phyloP scores from a whole-genome alignment of 2,113 vertebrate genomes.

The Trichomycterus rosablanca region DNA sequence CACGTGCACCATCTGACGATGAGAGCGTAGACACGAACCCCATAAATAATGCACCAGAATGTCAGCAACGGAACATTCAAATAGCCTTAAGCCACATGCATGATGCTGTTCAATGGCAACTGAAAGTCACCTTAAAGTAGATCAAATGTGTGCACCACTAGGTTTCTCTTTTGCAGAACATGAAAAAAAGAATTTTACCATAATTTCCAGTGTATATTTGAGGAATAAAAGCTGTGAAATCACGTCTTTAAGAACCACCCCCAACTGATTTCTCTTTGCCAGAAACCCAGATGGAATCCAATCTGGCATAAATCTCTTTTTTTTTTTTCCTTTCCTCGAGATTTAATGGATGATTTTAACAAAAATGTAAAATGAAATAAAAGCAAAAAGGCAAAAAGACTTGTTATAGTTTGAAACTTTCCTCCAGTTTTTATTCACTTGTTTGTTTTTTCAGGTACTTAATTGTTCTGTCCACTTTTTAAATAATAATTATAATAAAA shows the following conservation, averaged over 20 bases:
- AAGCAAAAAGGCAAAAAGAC: too few species aligned
- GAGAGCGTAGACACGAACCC: conserved; percentile 55
- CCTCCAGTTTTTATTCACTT: too few species aligned
- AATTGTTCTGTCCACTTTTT: too few species aligned
- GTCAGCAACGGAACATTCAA: conserved; percentile 52
- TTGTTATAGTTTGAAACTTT: too few species aligned
- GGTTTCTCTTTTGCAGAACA: conserved; percentile 11
- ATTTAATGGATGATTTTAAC: conserved; percentile 9
- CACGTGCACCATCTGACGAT: conserved; percentile 30
- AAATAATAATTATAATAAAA: too few species aligned
- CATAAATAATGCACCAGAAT: conserved; percentile 60
- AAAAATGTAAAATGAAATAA: too few species aligned
- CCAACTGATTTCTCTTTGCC: not conserved
- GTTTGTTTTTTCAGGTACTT: too few species aligned
- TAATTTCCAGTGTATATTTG: conserved; percentile 3
- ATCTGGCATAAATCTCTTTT: conserved; percentile 22
- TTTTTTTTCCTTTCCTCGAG: not conserved
- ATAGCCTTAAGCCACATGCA: conserved; percentile 46
- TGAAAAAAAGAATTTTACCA: not conserved
- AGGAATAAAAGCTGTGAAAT: conserved; percentile 31
- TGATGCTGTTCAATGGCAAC: conserved; percentile 39
- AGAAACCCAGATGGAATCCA: conserved; percentile 41
- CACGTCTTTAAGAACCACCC: conserved; percentile 31
- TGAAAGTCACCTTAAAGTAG: conserved; percentile 49
- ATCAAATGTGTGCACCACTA: conserved; percentile 46